Evolutionary conservation across 92 coral and sea anemone genomes (phyloP), one percentile per base, ranked within the genome.

Genomic region (Pocillopora meandrina): DNA sequence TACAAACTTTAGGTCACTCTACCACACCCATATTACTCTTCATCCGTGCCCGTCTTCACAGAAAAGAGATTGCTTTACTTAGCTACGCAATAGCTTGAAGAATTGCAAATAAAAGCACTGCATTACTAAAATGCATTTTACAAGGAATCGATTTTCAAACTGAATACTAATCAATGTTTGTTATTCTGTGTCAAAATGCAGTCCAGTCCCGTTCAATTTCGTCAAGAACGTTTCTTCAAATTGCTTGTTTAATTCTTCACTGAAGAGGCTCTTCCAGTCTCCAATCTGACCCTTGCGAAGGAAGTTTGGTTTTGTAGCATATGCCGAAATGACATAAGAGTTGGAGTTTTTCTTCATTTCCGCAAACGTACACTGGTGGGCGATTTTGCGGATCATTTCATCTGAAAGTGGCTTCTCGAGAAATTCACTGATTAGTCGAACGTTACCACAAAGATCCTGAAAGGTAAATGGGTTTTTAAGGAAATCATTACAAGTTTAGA

Each of bases 231-330:
- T 49, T 23, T 80, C 73, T 34, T 86, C 89, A 86, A 86, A 86
- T 35, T 65, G 65, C 56, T 49, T 35, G 83, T 71, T 85, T 34
- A 77, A 19, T 65, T 85, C 79, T 57, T 64, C 85, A 56, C 79
- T 86, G 74, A 86, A 86, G 16, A 72, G 21, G 55, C n/a, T 80
- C 56, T 67, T 80, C 88, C 89, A 85, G 18, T 66, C 89, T 2
- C 89, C 89, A 71, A 85, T 72, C 47, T 85, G 56, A 31, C 89
- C 89, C 71, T 80, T 86, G 55, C 89, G 85, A 55, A 86, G 59
- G 34, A 79, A 52, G 34, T 42, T 63, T n/a, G 89, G 85, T 56
- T 79, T 72, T 10, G 78, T 21, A 31, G 74, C 55, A 16, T n/a
- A 17, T 1, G 34, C 65, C 15, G 65, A 23, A 9, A 55, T 14